phyloP scores from a whole-genome alignment of 1,140 invertebrate genomes.

The Tigriopus japonicus region DNA sequence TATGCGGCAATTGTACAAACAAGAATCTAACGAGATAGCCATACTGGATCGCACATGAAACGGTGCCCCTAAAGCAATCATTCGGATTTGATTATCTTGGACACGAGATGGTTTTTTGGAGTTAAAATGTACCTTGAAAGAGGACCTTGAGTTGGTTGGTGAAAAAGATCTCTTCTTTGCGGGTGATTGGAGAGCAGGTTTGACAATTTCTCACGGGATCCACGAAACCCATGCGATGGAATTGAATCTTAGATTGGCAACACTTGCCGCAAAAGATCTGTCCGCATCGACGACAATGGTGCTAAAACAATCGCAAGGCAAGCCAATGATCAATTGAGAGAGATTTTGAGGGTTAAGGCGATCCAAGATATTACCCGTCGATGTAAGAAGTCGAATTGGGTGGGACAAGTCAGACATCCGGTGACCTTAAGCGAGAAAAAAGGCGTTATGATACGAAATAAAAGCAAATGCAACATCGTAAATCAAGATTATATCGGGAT shows the following conservation, averaged over 20 bases:
- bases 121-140: neutral
- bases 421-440: neutral
- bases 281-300: conserved; percentile 3
- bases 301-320: neutral
- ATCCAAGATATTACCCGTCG: conserved; percentile 4
- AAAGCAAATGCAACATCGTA: no score
- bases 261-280: neutral
- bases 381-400: neutral
- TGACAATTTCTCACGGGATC: conserved; percentile 3
- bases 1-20: no score
- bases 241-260: neutral
- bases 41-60: no score
- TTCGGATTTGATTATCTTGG: no score
- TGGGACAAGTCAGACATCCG: neutral
- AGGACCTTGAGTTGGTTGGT: neutral
- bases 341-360: no score
- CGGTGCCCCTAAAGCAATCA: no score
- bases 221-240: conserved; percentile 2
- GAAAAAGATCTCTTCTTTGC: neutral
- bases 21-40: no score
- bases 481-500: no score
- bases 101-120: no score
- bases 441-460: no score
- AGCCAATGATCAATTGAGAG: no score
- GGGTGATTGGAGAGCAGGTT: neutral